Base-by-base conservation (phyloP, 2,113 vertebrate genomes). In the Lontra canadensis region DNA sequence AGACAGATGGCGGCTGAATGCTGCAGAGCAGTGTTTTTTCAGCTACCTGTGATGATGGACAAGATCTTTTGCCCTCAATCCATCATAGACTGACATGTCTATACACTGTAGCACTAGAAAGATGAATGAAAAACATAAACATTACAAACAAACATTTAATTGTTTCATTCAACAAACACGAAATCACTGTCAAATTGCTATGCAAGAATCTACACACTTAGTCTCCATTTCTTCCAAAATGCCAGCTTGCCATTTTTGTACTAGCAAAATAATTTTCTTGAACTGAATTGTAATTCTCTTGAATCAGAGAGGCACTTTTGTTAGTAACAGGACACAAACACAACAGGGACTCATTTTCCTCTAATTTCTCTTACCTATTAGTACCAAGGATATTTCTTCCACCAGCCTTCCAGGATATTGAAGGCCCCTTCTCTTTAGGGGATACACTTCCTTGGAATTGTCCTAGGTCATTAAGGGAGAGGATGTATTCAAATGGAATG, bases 391-490 rank as follows among this genome's bases (percentile, higher is more conserved):
- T 39, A 39, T 7, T 31, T 34, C 23, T 84, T 74, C 34, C 0
- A 42, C 7, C 12, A 42, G 0, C 7, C 1, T 4, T 3, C 29
- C 14, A 57, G 13, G 15, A 52, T 82, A 2, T 14, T 7, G 1
- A 69, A n/a, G 4, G 14, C 1, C 25, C 0, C 3, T 6, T 74
- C 12, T 25, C 1, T 55, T 71, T 26, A 67, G 17, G n/a, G n/a
- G 15, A 6, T 47, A 79, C 47, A 8, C 21, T 88, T 57, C 3
- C 14, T 42, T 44, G 44, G 73, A 4, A 4, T 36, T 52, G 12
- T 52, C 17, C 15, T 36, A 2, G 15, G 31, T 36, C 80, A 57
- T 55, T 65, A 55, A 81, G 36, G 69, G 4, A 3, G 44, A 73
- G 14, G 13, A 4, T n/a, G 12, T 21, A 23, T 59, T 74, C 3